Evolutionary conservation across 2,797 vertebrate species (phyloP).

Genomic region (Etheostoma nigrum): DNA sequence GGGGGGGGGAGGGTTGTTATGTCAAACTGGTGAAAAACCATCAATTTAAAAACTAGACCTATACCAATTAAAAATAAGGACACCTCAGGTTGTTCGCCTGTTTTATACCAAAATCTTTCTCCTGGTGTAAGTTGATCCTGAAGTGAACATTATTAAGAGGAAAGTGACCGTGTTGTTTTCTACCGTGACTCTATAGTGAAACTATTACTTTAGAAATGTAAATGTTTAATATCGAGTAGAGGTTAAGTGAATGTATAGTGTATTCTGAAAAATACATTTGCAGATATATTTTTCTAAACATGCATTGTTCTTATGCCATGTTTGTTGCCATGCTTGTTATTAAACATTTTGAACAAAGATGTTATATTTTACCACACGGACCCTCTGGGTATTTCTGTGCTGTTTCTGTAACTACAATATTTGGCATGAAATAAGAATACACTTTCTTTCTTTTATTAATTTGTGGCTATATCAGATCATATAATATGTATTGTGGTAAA

Average conservation of each 20-base stretch:
- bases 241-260: constrained; percentile 78
- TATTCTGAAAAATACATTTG: constrained; percentile 80
- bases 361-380: constrained; percentile 62
- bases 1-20: constrained; percentile 37
- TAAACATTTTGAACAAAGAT: constrained; percentile 81
- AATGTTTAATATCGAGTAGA: constrained; percentile 79
- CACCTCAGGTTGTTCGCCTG: constrained; percentile 68
- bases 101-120: constrained; percentile 42
- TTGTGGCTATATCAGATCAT: background rate
- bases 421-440: background rate
- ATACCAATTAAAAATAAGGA: constrained; percentile 34
- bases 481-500: constrained; percentile 8
- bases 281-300: constrained; percentile 87
- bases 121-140: constrained; percentile 46
- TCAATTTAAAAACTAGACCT: constrained; percentile 18
- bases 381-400: constrained; percentile 51
- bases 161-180: constrained; percentile 60
- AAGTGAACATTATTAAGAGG: constrained; percentile 33
- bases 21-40: constrained; percentile 45
- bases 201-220: constrained; percentile 65
- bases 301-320: constrained; percentile 81
- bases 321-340: constrained; percentile 82
- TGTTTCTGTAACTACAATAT: constrained; percentile 40
- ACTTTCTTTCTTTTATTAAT: background rate
- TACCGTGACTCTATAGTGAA: constrained; percentile 51